Evolutionary conservation across 2,113 vertebrate genomes (phyloP).

Genomic region (Eurypyga helias): DNA sequence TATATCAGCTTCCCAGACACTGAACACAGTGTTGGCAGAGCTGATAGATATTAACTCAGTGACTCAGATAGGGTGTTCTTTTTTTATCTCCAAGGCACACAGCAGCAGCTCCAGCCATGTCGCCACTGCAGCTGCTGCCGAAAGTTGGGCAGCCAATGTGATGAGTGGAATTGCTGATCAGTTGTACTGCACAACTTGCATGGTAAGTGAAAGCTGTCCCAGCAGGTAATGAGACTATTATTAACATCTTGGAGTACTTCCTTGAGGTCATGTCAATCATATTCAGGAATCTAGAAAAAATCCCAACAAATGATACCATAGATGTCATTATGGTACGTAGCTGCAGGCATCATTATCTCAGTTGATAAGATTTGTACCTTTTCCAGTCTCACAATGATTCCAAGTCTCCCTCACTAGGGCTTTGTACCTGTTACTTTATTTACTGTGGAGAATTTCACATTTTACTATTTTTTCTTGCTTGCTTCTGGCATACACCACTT

Average conservation of each 20-base stretch:
- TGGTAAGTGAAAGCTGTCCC: not conserved
- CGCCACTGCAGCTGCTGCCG: slow-evolving; percentile 8
- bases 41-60: slow-evolving; percentile 52
- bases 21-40: slow-evolving; percentile 68
- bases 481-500: not conserved
- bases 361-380: not conserved
- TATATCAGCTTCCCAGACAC: slow-evolving; percentile 76
- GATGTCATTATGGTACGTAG: not conserved
- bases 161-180: not conserved
- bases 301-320: not conserved
- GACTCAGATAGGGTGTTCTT: slow-evolving; percentile 67
- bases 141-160: not conserved
- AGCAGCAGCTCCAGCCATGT: slow-evolving; percentile 41
- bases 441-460: not conserved
- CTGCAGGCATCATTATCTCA: not conserved
- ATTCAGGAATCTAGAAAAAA: not conserved
- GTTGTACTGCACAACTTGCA: not conserved
- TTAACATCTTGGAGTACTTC: not conserved
- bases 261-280: not conserved
- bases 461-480: not conserved
- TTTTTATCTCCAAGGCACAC: slow-evolving; percentile 63
- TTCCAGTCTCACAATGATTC: not conserved
- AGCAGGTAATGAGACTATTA: not conserved
- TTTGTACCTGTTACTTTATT: not conserved
- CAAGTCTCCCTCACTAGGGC: not conserved